Base-by-base conservation (phyloP, 2,113 vertebrate species). In the Microcebus lehilahytsara region DNA sequence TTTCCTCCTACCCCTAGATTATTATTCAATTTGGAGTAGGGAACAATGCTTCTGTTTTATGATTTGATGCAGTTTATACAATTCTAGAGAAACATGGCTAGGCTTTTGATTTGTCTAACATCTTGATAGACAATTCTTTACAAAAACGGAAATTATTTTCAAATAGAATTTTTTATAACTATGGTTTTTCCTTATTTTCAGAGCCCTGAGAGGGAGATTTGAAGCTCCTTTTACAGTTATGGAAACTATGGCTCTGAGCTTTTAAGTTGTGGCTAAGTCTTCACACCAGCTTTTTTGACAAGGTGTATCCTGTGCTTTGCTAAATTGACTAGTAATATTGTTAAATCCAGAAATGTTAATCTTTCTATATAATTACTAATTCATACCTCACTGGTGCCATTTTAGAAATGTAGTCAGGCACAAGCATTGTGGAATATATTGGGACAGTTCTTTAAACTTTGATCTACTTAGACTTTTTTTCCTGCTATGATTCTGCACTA, bases 131-230 rank as follows among this genome's bases (percentile, higher is more conserved):
- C 1, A 34, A 0, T 80, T 85, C 12, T 89, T 80, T 62, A 95
- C 37, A 74, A 85, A 88, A 93, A 78, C n/a, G 34, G 9, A 83
- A 89, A 71, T 71, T 71, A 84, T 74, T 90, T 94, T 89, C 40
- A 88, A 92, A 25, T 91, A 69, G 5, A 74, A 71, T 62, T 71
- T 84, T 84, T 49, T 42, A 85, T 17, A 96, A 67, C 30, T 86
- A 34, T 14, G 7, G 58, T 94, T 91, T 87, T 83, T 58, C 16
- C 9, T 93, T 86, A 64, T 89, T 22, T 83, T 72, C 37, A 62
- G 16, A 74, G n/a, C 27, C 49, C 23, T 69, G 56, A 89, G 42
- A 80, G 58, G 58, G 37, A 91, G 58, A 53, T 94, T 89, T 42
- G n/a, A 9, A 78, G 4, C 32, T 30, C 23, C 58, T 91, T 96